A percentile compares a stretch with the other conserved stretches of the same genome.
These are phyloP conservation scores for Gallinago nigripennis DNA, from an alignment of 2,797 vertebrate genomes.

Conservation along the genomic window DNA sequence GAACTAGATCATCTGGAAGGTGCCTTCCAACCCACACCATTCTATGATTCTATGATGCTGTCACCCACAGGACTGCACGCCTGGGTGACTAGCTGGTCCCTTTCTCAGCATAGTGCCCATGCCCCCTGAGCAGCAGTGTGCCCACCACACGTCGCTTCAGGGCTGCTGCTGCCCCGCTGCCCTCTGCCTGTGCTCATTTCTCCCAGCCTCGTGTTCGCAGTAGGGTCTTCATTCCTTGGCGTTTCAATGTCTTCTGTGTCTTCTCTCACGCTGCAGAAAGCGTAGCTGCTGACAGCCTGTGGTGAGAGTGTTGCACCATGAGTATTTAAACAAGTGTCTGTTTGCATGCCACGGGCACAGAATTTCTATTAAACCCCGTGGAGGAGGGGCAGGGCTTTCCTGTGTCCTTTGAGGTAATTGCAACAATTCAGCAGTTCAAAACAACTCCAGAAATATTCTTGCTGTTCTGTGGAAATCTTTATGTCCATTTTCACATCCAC, in stretches of 20 bases:
- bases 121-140: accelerated
- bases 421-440: conserved; percentile 10
- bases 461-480: background rate
- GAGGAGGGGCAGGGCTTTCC: background rate
- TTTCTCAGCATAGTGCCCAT: accelerated
- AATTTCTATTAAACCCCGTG: background rate
- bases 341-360: accelerated
- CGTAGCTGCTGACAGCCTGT: background rate
- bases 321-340: background rate
- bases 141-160: accelerated
- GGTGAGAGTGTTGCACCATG: accelerated
- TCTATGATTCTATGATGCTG: background rate
- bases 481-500: conserved; percentile 1
- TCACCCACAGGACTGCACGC: accelerated
- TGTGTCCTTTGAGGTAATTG: background rate
- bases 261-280: accelerated
- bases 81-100: background rate
- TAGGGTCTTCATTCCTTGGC: background rate
- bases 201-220: accelerated
- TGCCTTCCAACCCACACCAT: too few relatives aligned
- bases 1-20: too few relatives aligned
- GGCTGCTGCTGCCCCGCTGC: background rate
- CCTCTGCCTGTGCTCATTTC: background rate
- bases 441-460: background rate
- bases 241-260: background rate